Conservation (phyloP, 2,113 vertebrate genomes). For the Passer montanus region DNA sequence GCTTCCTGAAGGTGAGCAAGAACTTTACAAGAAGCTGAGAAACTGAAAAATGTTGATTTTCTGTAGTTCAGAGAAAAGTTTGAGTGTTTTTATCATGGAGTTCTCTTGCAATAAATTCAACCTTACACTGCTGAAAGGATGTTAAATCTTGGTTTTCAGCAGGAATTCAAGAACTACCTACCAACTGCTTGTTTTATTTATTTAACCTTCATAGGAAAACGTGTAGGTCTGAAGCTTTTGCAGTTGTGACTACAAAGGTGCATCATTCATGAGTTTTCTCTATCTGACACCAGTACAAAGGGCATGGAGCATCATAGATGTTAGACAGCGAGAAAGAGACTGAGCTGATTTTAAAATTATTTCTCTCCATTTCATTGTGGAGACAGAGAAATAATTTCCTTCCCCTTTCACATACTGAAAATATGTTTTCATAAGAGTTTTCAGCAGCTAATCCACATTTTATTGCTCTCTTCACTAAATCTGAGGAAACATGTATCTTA, state of each 20-base stretch:
- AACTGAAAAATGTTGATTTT: neutral
- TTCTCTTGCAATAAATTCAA: slow-evolving; percentile 35
- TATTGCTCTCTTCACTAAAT: slow-evolving; percentile 32
- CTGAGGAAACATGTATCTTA: neutral
- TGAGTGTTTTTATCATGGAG: neutral
- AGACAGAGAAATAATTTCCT: slow-evolving; percentile 43
- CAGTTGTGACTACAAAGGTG: slow-evolving; percentile 42
- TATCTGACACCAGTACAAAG: neutral
- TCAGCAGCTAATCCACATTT: slow-evolving; percentile 47
- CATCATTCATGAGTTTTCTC: slow-evolving; percentile 6
- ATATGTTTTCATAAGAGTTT: slow-evolving; percentile 17
- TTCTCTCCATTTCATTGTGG: slow-evolving; percentile 41
- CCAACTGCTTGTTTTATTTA: slow-evolving; percentile 33
- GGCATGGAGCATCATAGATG: neutral
- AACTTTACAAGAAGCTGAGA: neutral
- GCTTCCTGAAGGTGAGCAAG: neutral
- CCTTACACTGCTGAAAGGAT: neutral
- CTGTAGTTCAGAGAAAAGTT: neutral
- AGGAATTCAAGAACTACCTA: slow-evolving; percentile 39
- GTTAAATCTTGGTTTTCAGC: slow-evolving; percentile 3
- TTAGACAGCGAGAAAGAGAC: slow-evolving; percentile 8
- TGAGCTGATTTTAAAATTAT: slow-evolving; percentile 45
- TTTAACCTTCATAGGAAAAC: slow-evolving; percentile 38
- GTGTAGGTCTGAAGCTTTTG: neutral
- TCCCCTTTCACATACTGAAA: slow-evolving; percentile 14